Evolutionary conservation across 2,888 invertebrate species (phyloP), one percentile per base, ranked within the genome.

Genomic region (Scaeva pyrastri): DNA sequence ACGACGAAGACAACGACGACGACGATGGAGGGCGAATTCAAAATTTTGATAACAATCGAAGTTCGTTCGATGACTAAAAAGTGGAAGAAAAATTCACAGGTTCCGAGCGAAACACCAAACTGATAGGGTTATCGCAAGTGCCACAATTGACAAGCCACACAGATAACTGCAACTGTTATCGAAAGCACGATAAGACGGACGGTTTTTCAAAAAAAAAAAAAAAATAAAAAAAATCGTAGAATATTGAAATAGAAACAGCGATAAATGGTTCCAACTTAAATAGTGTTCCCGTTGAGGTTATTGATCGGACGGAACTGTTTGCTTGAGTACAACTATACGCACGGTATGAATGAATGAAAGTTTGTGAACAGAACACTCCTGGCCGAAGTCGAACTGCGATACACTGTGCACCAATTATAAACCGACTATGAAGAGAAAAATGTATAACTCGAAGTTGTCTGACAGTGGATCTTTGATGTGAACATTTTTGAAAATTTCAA

Each of bases 51-150:
- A 50, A 62, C 41, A 73, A 83, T 75, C 80, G 66, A 82, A 64
- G 48, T 58, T 71, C 71, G 45, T 66, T 71, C 71, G 66, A 71
- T 79, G 62, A n/a, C n/a, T n/a, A n/a, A n/a, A n/a, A n/a, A 74
- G 31, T 7, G 31, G 5, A 68, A 48, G 73, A 55, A 64, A 55
- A 11, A 56, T 56, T 64, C 45, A 75, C 80, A 80, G 75, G 80
- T 68, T 68, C 23, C n/a, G 12, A 58, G 74, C 36, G n/a, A n/a
- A n/a, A n/a, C 64, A 26, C 12, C 43, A n/a, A n/a, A 23, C 73
- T 78, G 79, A 84, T 79, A 79, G 50, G 66, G 55, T 55, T 75
- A 84, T 79, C 74, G 50, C 41, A 6, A 62, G 36, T 21, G 50
- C 11, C 36, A 58, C 31, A n/a, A n/a, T n/a, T n/a, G n/a, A n/a